Conservation (phyloP, 35 echinoderm and acorn worm genomes). For the Ophioderma brevispina region DNA sequence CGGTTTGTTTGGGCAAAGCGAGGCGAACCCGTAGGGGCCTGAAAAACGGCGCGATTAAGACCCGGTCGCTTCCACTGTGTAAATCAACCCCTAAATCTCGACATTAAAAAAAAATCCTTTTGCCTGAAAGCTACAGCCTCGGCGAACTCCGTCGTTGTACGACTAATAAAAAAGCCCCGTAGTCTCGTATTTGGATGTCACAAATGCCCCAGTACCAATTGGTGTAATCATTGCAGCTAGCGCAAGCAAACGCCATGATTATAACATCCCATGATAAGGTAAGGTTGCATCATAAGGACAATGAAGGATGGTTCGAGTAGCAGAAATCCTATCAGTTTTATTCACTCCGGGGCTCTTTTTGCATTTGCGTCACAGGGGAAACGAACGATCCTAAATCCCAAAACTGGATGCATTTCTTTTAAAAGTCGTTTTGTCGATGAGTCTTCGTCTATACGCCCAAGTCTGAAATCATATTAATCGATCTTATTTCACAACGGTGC, state of each 20-base stretch:
- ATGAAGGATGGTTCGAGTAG: not conserved
- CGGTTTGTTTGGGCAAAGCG: not conserved
- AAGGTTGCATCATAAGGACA: not conserved
- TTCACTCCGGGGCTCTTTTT: not conserved
- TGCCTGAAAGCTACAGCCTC: not conserved
- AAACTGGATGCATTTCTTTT: not conserved
- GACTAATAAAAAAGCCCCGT: not conserved
- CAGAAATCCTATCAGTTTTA: not conserved
- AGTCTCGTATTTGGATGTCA: not conserved
- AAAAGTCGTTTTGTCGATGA: constrained; percentile 12
- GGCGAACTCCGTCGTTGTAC: not conserved
- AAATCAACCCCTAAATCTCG: not conserved
- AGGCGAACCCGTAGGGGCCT: not conserved
- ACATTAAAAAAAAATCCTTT: not conserved
- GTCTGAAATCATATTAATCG: constrained; percentile 4
- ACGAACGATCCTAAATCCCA: constrained; percentile 4
- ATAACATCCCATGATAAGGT: not conserved
- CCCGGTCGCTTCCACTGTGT: not conserved
- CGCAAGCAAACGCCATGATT: not conserved
- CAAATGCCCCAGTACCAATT: not conserved
- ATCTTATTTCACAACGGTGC: not conserved
- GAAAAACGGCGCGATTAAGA: not conserved
- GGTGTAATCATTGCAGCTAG: not conserved
- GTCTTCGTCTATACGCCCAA: not conserved
- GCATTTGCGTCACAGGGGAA: not conserved